Conservation (phyloP, 1,140 invertebrate genomes). For the Rhopalosiphum maidis region DNA sequence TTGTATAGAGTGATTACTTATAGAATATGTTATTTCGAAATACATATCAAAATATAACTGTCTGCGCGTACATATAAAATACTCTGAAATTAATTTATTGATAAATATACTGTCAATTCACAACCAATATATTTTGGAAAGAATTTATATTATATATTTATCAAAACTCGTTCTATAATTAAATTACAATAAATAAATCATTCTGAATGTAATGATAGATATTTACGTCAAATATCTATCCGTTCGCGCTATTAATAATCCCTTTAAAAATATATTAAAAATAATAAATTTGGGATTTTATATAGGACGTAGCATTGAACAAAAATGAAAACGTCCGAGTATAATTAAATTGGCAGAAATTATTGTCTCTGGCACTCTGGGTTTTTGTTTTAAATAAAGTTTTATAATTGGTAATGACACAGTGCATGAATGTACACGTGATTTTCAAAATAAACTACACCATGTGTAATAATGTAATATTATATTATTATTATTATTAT, state of each 20-base stretch:
- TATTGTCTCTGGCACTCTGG: neutral
- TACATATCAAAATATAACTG: neutral
- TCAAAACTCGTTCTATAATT: slow-evolving; percentile 10
- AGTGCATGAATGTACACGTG: neutral
- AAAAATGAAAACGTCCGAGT: slow-evolving; percentile 13
- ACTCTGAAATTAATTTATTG: neutral
- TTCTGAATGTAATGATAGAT: neutral
- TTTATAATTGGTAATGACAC: slow-evolving; percentile 24
- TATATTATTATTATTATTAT: slow-evolving; percentile 15
- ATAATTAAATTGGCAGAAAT: slow-evolving; percentile 24
- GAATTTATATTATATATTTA: neutral
- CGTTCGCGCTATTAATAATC: neutral
- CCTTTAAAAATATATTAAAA: slow-evolving; percentile 12
- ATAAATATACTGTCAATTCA: neutral
- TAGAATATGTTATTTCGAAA: neutral
- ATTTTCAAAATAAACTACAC: neutral
- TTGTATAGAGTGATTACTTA: neutral
- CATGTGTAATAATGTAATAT: slow-evolving; percentile 9
- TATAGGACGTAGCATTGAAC: neutral
- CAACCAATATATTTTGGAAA: neutral
- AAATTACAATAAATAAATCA: slow-evolving; percentile 20
- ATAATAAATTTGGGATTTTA: slow-evolving; percentile 6
- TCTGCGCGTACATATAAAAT: neutral
- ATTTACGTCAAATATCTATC: neutral
- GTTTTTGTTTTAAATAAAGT: slow-evolving; percentile 7